phyloP scores from a whole-genome alignment of 2,797 vertebrate genomes.

The Bradypus variegatus region DNA sequence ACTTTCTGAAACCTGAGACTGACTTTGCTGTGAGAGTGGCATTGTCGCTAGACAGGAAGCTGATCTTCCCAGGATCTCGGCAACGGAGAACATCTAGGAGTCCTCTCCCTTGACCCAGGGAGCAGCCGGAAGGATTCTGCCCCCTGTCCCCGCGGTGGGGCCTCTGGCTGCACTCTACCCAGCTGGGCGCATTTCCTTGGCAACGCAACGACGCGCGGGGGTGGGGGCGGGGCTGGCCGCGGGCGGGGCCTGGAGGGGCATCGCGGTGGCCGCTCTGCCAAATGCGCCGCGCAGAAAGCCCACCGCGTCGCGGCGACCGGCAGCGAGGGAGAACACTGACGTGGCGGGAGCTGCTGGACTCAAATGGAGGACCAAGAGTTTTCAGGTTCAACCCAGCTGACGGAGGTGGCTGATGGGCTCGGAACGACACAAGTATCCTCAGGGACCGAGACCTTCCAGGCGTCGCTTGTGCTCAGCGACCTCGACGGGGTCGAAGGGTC shows the following conservation, averaged over 20 bases:
- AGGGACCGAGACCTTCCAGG: background rate
- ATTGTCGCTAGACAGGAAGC: background rate
- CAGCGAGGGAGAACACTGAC: fast-evolving
- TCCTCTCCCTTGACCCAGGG: background rate
- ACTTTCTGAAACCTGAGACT: background rate
- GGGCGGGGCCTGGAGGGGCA: background rate
- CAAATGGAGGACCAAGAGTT: background rate
- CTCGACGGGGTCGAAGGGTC: background rate
- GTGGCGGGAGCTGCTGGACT: background rate
- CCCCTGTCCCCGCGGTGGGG: fast-evolving
- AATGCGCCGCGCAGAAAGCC: fast-evolving
- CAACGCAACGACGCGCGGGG: background rate
- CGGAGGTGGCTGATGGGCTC: background rate
- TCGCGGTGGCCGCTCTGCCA: fast-evolving
- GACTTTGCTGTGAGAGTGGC: background rate
- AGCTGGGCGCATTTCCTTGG: background rate
- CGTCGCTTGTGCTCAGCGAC: background rate
- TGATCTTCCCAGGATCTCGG: background rate
- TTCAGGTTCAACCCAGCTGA: background rate
- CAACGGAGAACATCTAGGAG: too few relatives aligned
- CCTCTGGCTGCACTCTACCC: fast-evolving
- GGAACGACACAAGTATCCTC: background rate
- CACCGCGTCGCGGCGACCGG: fast-evolving
- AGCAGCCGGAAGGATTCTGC: fast-evolving
- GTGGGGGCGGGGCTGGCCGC: background rate